These are phyloP conservation scores for Temnopleurus reevesii DNA, from an alignment of 53 echinoderm and acorn worm species.

Conservation along the genomic window DNA sequence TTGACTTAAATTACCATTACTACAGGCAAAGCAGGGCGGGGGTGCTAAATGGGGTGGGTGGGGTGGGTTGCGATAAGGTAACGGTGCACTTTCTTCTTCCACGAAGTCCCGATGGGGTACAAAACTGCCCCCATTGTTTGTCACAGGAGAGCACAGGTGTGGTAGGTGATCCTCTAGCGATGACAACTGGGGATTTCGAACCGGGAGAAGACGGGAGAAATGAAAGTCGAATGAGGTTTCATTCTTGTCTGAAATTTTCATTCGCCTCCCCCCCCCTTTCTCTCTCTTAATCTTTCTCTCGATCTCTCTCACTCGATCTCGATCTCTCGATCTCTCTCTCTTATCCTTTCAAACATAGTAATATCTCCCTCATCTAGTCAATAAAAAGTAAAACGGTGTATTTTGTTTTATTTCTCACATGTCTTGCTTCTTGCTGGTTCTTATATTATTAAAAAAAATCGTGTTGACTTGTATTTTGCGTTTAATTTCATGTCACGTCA, in stretches of 20 bases:
- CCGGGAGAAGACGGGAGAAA: neutral
- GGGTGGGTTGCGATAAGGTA: neutral
- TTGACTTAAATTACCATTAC: too few relatives aligned
- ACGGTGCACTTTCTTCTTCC: conserved; percentile 24
- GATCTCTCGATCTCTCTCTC: too few relatives aligned
- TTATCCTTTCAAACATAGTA: too few relatives aligned
- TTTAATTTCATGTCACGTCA: too few relatives aligned
- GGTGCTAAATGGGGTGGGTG: neutral
- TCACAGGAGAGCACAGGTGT: conserved; percentile 32
- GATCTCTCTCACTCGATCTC: too few relatives aligned
- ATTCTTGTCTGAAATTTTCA: neutral
- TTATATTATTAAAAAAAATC: too few relatives aligned
- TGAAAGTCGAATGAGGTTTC: neutral
- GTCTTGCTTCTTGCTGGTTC: too few relatives aligned
- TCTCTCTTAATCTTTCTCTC: neutral
- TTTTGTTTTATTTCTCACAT: too few relatives aligned
- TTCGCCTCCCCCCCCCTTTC: neutral
- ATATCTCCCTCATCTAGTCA: too few relatives aligned
- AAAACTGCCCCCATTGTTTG: conserved; percentile 36
- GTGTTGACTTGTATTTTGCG: too few relatives aligned
- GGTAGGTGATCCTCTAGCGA: conserved; percentile 28
- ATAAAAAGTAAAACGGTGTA: too few relatives aligned
- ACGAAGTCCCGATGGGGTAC: neutral
- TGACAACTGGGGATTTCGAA: conserved; percentile 1
- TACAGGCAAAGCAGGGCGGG: neutral